Percentiles rank a stretch among this genome's conserved stretches.
Conservation (phyloP, 2,888 invertebrate species). For the Nemapogon koenigi region DNA sequence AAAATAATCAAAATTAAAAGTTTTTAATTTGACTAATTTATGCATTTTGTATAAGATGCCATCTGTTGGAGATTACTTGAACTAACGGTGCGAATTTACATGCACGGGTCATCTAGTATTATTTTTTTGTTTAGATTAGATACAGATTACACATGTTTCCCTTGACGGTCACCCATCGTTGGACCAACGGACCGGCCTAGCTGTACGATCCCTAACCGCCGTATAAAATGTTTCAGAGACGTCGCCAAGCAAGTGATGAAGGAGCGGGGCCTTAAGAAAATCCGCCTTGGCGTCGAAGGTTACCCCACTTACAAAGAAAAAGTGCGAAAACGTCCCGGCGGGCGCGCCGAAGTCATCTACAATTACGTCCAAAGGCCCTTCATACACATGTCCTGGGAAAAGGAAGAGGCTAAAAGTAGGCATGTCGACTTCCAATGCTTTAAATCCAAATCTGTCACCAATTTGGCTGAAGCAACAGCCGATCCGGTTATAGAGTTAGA, state of each 20-base stretch:
- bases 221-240: slow-evolving; percentile 76
- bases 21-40: no score
- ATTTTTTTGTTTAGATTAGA: no score
- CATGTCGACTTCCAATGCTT: slow-evolving; percentile 99
- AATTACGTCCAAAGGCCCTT: slow-evolving; percentile 99
- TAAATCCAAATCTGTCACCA: slow-evolving; percentile 96
- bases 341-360: slow-evolving; percentile 96
- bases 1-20: no score
- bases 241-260: slow-evolving; percentile 99
- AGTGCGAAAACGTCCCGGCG: slow-evolving; percentile 93
- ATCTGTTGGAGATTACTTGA: no score
- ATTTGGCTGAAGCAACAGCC: slow-evolving; percentile 93
- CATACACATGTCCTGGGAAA: slow-evolving; percentile 99
- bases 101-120: no score
- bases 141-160: no score
- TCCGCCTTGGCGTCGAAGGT: slow-evolving; percentile 97
- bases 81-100: no score
- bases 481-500: slow-evolving; percentile 81
- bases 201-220: no score
- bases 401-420: slow-evolving; percentile 97
- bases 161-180: no score
- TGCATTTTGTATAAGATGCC: no score
- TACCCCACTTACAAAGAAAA: slow-evolving; percentile 99
- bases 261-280: slow-evolving; percentile 97
- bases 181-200: no score